phyloP scores from a whole-genome alignment of 2,797 vertebrate genomes.

The Cebuella pygmaea region DNA sequence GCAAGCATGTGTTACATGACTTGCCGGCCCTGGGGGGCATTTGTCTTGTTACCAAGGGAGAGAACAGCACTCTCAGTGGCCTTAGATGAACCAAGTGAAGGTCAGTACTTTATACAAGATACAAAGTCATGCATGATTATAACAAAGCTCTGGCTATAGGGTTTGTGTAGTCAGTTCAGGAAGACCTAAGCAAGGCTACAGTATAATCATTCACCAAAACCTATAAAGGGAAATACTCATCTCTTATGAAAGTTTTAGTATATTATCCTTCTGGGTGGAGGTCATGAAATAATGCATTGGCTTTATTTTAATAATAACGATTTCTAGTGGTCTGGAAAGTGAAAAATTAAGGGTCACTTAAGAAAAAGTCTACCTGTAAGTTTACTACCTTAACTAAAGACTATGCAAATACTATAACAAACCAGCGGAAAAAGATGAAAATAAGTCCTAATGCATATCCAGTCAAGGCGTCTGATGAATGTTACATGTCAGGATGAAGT shows the following conservation, averaged over 20 bases:
- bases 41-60: neutral
- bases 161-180: neutral
- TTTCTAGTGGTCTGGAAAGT: neutral
- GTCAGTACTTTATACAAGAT: neutral
- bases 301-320: constrained; percentile 20
- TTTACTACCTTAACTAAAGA: neutral
- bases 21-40: neutral
- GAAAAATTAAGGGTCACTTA: neutral
- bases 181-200: neutral
- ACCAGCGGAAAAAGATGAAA: neutral
- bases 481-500: neutral
- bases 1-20: neutral
- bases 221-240: neutral
- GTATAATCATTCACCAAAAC: neutral
- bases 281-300: neutral
- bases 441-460: neutral
- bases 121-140: neutral
- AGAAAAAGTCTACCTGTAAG: neutral
- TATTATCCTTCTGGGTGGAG: neutral
- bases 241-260: neutral
- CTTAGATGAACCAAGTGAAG: neutral
- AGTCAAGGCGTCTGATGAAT: neutral
- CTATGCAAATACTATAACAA: neutral
- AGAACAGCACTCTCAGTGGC: neutral
- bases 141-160: neutral